Evolutionary conservation across 1,140 invertebrate species (phyloP).

Genomic region (Macrobrachium nipponense): DNA sequence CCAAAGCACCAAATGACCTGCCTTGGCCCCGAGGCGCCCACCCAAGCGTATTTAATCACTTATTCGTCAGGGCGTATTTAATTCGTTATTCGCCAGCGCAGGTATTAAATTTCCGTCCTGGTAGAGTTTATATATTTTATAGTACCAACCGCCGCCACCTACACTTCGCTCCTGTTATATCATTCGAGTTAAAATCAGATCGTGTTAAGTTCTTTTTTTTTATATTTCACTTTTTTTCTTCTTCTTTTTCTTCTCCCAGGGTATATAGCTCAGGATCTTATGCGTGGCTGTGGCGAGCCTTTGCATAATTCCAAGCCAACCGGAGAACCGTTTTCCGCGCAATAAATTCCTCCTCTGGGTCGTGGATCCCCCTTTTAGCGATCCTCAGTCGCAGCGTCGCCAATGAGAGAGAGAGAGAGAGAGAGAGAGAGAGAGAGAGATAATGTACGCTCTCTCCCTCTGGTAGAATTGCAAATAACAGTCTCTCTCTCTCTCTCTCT

Average conservation of each 20-base stretch:
- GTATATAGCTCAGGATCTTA: background rate
- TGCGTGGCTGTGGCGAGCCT: background rate
- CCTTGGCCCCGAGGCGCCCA: no score
- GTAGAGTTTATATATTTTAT: no score
- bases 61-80: no score
- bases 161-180: background rate
- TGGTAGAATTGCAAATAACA: no score
- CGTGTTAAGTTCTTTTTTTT: background rate
- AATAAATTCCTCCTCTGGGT: background rate
- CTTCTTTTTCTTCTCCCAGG: no score
- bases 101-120: no score
- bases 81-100: no score
- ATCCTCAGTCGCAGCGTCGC: background rate
- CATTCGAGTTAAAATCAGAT: no score
- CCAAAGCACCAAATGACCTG: no score
- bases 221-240: background rate
- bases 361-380: background rate
- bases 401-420: background rate
- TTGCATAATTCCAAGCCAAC: slow-evolving; percentile 19
- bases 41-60: no score
- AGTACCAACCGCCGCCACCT: background rate
- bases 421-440: background rate
- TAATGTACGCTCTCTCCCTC: no score
- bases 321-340: slow-evolving; percentile 27
- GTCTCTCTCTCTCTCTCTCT: no score